Base-by-base conservation (phyloP, 1,140 invertebrate species). In the Aphelinus certus region DNA sequence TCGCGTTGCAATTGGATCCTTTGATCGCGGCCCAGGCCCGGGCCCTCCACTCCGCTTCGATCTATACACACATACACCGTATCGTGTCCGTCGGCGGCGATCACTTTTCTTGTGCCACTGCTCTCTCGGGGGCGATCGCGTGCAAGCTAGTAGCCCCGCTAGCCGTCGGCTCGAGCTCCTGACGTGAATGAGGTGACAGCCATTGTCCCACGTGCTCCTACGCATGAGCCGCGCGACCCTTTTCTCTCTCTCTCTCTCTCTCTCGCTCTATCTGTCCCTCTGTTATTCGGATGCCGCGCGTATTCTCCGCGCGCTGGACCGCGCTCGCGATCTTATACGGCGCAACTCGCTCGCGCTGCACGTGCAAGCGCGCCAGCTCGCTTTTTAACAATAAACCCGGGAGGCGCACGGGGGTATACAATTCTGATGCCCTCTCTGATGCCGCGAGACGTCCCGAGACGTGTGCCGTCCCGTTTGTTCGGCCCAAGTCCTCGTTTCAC, bases 171-270 rank as follows among this genome's bases (percentile, higher is more conserved):
- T 68, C 26, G 26, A 26, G 26, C 26, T 78, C 76, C 84, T 85
- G 83, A 85, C 83, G 77, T 86, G 85, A 86, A 85, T 86, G 81
- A 85, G 83, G 83, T 84, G 85, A 86, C 85, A 85, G 81, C 73
- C 77, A 86, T 86, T 86, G 83, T 86, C 82, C 83, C 76, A 71
- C 77, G 77, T 80, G 81, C 81, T 83, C 82, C 81, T 82, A 79
- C 82, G 81, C 47, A 26, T 79, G 82, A 79, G 78, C 80, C 45
- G 77, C 77, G 77, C 26, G 26, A 26, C 76, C 79, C 80, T 80
- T 79, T 67, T 77, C 62, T 75, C 26, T 26, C 26, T 26, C 26
- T 26, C 26, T 26, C 26, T 26, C 26, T 26, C 26, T 26, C 26
- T 26, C 26, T 26, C 26, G 26, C 26, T 26, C 26, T 26, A 26